These are phyloP conservation scores for Onychostruthus taczanowskii DNA, from an alignment of 2,113 vertebrate species.

Conservation along the genomic window DNA sequence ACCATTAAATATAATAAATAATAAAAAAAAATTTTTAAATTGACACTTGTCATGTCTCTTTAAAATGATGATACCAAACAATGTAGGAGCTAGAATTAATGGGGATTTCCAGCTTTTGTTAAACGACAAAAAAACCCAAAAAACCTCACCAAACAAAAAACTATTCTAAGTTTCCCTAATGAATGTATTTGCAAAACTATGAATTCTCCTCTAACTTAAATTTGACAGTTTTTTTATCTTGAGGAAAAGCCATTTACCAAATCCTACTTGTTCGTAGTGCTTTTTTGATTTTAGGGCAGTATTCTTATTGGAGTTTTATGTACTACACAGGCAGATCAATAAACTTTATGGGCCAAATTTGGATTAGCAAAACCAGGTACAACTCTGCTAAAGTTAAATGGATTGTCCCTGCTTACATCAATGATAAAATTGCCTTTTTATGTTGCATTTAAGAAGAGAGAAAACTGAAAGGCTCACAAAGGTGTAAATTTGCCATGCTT, in stretches of 20 bases:
- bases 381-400: not conserved
- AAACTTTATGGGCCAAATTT: conserved; percentile 14
- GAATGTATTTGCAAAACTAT: not conserved
- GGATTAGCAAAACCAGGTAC: not conserved
- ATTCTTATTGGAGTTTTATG: conserved; percentile 28
- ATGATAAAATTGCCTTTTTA: not conserved
- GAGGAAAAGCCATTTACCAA: not conserved
- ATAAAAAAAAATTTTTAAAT: not conserved
- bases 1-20: not conserved
- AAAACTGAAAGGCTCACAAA: conserved; percentile 18
- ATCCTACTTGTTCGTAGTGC: not conserved
- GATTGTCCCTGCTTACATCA: not conserved
- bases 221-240: not conserved
- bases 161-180: not conserved
- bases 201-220: not conserved
- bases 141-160: not conserved
- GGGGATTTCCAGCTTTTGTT: not conserved
- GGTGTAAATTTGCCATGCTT: conserved; percentile 25
- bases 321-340: conserved; percentile 61
- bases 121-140: not conserved
- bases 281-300: not conserved
- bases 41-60: not conserved
- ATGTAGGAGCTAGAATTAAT: not conserved
- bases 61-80: not conserved
- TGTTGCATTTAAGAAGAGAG: not conserved